These are phyloP conservation scores for Eupeodes latifasciatus DNA, from an alignment of 2,888 invertebrate species.

Conservation along the genomic window DNA sequence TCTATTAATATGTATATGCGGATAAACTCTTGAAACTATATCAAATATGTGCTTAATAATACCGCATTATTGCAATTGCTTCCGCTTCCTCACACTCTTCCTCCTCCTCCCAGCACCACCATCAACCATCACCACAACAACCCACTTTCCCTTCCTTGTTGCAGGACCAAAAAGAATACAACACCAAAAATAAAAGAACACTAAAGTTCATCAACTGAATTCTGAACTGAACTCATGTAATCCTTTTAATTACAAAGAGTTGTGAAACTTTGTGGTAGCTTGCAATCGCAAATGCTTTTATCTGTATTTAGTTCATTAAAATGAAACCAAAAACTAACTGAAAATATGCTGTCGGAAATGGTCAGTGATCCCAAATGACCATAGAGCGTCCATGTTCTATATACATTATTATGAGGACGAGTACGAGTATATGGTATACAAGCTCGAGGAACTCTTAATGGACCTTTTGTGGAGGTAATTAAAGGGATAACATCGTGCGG, in stretches of 20 bases:
- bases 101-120: not conserved
- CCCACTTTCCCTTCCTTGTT: not conserved
- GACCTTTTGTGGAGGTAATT: constrained; percentile 60
- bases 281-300: constrained; percentile 66
- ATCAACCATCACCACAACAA: not conserved
- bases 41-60: constrained; percentile 36
- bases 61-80: constrained; percentile 24
- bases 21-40: constrained; percentile 18
- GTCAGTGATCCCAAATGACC: constrained; percentile 68
- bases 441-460: constrained; percentile 27
- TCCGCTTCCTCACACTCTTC: not conserved
- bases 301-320: constrained; percentile 70
- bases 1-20: not conserved
- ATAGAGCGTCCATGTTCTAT: constrained; percentile 2
- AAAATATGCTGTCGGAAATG: constrained; percentile 67
- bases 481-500: constrained; percentile 43
- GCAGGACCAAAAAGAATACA: not conserved
- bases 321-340: constrained; percentile 60
- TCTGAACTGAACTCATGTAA: constrained; percentile 68
- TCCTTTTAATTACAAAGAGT: constrained; percentile 66
- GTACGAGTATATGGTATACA: constrained; percentile 13
- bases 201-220: constrained; percentile 69
- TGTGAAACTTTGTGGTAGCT: constrained; percentile 61
- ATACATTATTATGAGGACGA: not conserved
- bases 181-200: not conserved